Percentiles rank a stretch among this genome's conserved stretches.
Conservation (phyloP, 2,888 invertebrate genomes). For the Lochmaea capreae region DNA sequence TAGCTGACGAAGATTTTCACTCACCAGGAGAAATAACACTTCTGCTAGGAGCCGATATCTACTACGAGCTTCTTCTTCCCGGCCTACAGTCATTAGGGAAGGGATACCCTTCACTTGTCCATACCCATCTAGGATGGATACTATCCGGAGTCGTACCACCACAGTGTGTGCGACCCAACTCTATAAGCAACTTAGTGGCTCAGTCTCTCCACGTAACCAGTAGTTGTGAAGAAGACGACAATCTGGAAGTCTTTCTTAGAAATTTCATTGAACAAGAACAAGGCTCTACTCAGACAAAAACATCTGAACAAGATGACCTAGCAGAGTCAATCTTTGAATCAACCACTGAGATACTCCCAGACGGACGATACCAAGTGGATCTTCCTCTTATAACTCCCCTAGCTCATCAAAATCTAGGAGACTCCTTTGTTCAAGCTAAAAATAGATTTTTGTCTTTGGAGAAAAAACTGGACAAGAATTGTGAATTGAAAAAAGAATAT, state of each 20-base stretch:
- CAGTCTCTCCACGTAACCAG: neutral
- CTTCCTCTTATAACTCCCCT: neutral
- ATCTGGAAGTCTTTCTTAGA: neutral
- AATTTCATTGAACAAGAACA: neutral
- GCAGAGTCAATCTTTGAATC: neutral
- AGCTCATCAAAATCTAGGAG: too few relatives aligned
- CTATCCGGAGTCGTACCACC: neutral
- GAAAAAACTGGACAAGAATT: too few relatives aligned
- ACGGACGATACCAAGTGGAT: neutral
- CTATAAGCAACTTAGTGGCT: neutral
- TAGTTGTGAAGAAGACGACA: too few relatives aligned
- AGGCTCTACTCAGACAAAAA: too few relatives aligned
- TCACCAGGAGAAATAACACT: too few relatives aligned
- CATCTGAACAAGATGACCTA: neutral
- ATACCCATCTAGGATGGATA: neutral
- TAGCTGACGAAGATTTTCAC: too few relatives aligned
- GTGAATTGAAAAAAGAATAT: too few relatives aligned
- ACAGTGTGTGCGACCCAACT: neutral
- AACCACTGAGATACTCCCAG: neutral
- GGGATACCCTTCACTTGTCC: neutral
- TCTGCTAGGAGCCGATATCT: too few relatives aligned
- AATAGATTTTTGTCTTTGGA: too few relatives aligned
- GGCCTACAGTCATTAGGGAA: neutral
- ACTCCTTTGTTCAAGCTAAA: too few relatives aligned
- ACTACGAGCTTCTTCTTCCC: neutral